Percentiles rank a stretch among this genome's conserved stretches.
These are phyloP conservation scores for Chrysoperla carnea DNA, from an alignment of 1,140 invertebrate genomes.

Conservation along the genomic window DNA sequence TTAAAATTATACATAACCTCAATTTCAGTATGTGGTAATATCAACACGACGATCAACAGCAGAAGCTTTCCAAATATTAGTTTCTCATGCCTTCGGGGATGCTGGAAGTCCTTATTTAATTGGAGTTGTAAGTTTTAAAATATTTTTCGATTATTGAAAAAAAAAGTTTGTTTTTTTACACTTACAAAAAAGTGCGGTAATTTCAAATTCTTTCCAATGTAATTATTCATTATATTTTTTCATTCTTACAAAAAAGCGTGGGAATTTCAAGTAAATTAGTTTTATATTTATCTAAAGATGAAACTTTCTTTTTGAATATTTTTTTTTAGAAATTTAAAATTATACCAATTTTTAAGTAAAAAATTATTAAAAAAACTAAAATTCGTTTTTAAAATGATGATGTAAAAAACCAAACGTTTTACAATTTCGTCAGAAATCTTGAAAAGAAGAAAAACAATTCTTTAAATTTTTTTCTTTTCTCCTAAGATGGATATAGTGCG, in stretches of 20 bases:
- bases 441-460: no score
- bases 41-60: constrained; percentile 82
- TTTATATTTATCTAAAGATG: neutral
- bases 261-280: neutral
- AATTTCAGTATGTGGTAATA: constrained; percentile 71
- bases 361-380: neutral
- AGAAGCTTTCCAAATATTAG: constrained; percentile 86
- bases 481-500: no score
- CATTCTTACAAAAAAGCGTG: no score
- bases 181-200: neutral
- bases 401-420: no score
- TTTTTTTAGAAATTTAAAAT: neutral
- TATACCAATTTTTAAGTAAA: neutral
- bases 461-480: no score
- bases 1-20: neutral
- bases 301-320: neutral
- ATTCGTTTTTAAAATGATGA: neutral
- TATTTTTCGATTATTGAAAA: neutral
- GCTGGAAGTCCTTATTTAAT: constrained; percentile 86
- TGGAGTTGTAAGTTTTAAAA: constrained; percentile 52
- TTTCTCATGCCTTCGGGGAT: constrained; percentile 84
- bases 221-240: neutral
- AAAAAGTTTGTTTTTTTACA: constrained; percentile 1
- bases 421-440: no score
- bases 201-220: neutral